Evolutionary conservation across 2,797 vertebrate genomes (phyloP).

Genomic region (Tapera naevia): DNA sequence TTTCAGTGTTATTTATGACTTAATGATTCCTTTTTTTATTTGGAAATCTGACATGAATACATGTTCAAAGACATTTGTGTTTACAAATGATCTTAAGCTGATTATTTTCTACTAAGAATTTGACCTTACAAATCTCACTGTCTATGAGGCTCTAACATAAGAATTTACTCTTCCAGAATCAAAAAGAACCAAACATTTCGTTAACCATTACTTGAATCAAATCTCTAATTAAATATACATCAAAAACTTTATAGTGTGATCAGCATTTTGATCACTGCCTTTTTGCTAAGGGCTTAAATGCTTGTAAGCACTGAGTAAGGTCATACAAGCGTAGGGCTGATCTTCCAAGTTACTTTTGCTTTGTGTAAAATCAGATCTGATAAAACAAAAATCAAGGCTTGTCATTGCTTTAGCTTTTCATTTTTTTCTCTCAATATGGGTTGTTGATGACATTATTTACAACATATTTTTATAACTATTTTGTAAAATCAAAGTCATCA

Average conservation of each 20-base stretch:
- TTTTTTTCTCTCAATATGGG: not conserved
- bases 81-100: not conserved
- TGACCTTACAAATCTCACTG: not conserved
- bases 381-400: not conserved
- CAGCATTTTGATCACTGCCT: not conserved
- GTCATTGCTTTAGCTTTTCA: not conserved
- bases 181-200: not conserved
- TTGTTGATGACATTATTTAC: not conserved
- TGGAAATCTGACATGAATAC: not conserved
- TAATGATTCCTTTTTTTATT: not conserved
- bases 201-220: not conserved
- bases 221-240: slow-evolving; percentile 18
- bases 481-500: not conserved
- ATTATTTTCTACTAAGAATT: not conserved
- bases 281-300: not conserved
- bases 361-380: not conserved
- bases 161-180: not conserved
- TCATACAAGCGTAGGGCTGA: rapidly evolving
- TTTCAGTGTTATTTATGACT: not conserved
- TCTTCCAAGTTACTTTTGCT: not conserved
- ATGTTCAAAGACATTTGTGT: not conserved
- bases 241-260: not conserved
- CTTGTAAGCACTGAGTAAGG: not conserved
- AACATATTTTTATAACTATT: not conserved
- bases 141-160: not conserved